phyloP scores from a whole-genome alignment of 2,888 invertebrate species.

The Gasteruption jaculator region DNA sequence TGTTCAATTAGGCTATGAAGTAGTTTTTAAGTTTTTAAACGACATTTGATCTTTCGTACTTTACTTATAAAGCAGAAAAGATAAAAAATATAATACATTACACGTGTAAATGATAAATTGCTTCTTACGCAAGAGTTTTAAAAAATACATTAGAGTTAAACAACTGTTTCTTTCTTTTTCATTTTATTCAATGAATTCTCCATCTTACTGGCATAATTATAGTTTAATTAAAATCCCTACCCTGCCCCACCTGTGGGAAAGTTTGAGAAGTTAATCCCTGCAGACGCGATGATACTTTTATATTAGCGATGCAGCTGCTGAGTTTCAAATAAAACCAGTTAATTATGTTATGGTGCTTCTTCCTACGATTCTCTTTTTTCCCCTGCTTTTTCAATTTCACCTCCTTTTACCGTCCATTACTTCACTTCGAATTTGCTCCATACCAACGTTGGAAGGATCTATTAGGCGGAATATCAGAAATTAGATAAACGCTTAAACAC shows the following conservation, averaged over 20 bases:
- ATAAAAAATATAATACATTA: neutral
- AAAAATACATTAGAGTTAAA: too few relatives aligned
- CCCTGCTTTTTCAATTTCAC: slow-evolving; percentile 10
- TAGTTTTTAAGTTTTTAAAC: too few relatives aligned
- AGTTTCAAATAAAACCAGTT: slow-evolving; percentile 38
- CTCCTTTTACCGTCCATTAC: neutral
- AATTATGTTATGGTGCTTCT: slow-evolving; percentile 34
- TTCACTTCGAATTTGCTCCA: neutral
- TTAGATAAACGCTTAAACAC: too few relatives aligned
- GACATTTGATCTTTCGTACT: neutral
- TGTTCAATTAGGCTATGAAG: too few relatives aligned
- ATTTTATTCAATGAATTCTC: slow-evolving; percentile 35
- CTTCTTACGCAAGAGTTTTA: neutral
- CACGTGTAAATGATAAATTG: neutral
- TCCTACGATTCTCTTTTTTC: slow-evolving; percentile 5
- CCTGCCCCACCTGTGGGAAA: slow-evolving; percentile 31
- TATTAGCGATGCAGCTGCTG: slow-evolving; percentile 35
- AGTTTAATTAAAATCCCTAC: slow-evolving; percentile 43
- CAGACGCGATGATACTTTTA: slow-evolving; percentile 40
- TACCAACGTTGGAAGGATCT: neutral
- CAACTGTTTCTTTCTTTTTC: too few relatives aligned
- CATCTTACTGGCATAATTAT: slow-evolving; percentile 34
- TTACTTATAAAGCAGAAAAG: neutral
- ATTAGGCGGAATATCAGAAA: neutral
- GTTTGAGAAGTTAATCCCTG: slow-evolving; percentile 43